Evolutionary conservation across 2,888 invertebrate species (phyloP).

Genomic region (Pheosia tremula): DNA sequence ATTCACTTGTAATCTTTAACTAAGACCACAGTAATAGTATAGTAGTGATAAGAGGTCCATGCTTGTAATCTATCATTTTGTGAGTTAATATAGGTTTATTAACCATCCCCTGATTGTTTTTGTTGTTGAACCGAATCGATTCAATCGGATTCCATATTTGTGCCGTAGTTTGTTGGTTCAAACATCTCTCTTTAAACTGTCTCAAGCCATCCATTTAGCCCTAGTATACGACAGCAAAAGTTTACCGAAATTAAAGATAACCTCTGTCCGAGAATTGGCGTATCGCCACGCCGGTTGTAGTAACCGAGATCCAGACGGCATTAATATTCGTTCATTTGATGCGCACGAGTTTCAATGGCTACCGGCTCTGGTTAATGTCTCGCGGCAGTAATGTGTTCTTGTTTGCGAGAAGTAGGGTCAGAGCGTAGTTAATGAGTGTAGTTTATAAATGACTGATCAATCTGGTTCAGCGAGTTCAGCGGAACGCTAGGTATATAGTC

Average conservation of each 20-base stretch:
- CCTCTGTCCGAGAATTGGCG: constrained; percentile 54
- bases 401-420: background rate
- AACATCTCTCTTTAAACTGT: no score
- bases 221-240: constrained; percentile 22
- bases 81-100: no score
- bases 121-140: no score
- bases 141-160: no score
- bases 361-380: constrained; percentile 37
- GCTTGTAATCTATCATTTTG: no score
- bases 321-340: constrained; percentile 62
- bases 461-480: background rate
- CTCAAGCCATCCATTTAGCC: no score
- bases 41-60: no score
- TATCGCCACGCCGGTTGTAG: constrained; percentile 54
- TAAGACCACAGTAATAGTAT: no score
- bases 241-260: background rate
- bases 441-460: background rate
- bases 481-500: no score
- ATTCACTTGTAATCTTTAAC: constrained; percentile 44
- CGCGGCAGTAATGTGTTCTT: constrained; percentile 16
- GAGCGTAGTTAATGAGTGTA: background rate
- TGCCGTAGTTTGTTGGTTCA: no score
- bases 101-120: no score
- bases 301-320: constrained; percentile 54
- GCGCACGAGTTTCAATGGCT: constrained; percentile 32